Evolutionary conservation across 1,140 invertebrate species (phyloP), one percentile per base, ranked within the genome.

Genomic region (Bombus consobrinus): DNA sequence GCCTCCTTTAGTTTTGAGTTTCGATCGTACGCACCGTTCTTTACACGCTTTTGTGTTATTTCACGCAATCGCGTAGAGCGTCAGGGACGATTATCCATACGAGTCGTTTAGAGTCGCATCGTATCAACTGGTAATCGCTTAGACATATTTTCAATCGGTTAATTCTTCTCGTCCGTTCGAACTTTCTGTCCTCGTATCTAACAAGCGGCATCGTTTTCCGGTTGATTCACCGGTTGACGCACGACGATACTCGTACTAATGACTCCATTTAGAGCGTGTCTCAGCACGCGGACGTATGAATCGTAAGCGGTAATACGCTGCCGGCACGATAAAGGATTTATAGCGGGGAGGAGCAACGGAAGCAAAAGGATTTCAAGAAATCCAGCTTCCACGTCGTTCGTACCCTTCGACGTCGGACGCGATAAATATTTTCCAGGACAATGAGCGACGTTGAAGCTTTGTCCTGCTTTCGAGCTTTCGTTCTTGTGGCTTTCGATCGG

Each of bases 391-490:
- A 64, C 84, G 57, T 79, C 25, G 83, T 85, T 79, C 77, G 59
- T 91, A 86, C 47, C 89, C 66, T 83, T 76, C 81, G 76, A 66
- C 83, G 34, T 75, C 69, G 80, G 90, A 71, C 34, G 72, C 89
- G 84, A 94, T 94, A 94, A 93, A 94, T 94, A 94, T 94, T 94
- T 92, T 92, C 91, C 89, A 84, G 87, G 62, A 93, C 92, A 93
- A 92, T 93, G 90, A 73, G 72, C 78, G 53, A 81, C 66, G 78
- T 76, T 83, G 18, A 57, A 81, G 68, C 34, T 81, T 68, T 69
- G 68, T 76, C 47, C 78, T 43, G 43, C 71, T 72, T 81, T 86
- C 28, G n/a, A 28, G 47, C n/a, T n/a, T n/a, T n/a, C 74, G 66
- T 87, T 74, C 77, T 79, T 88, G 90, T 8, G 89, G 90, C 82